Evolutionary conservation across 2,888 invertebrate genomes (phyloP), one percentile per base, ranked within the genome.

Genomic region (Conomelus anceps): DNA sequence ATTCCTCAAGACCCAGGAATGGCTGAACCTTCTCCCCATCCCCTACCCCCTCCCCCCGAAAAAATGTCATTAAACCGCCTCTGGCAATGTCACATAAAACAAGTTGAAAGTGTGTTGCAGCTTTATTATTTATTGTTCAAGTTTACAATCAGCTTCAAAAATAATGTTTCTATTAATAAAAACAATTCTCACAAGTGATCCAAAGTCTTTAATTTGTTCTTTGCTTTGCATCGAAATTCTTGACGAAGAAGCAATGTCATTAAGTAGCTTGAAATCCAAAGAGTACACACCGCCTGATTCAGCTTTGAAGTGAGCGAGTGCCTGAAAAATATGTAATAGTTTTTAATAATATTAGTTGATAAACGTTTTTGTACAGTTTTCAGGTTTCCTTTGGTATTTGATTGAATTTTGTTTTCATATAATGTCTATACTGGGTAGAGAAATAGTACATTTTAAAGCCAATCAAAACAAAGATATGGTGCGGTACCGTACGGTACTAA

Each of bases 201-300:
- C 22, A 22, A 63, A 41, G 34, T 41, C 63, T 88, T 88, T 88
- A 4, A 84, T 1, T 63, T 7, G 23, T 20, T 24, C 85, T 17
- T 20, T 24, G n/a, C 86, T 17, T 24, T 88, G 3, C 63, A 63
- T 20, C 3, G 63, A 63, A 1, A 63, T 1, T 63, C n/a, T 63
- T 6, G 63, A 63, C 1, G n/a, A 20, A 6, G 63, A 63, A 20
- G 63, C 4, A 22, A 1, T 29, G n/a, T 34, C 29, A 17, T 1
- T 4, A 22, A 88, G 7, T 63, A 63, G 13, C 20, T 84, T 87
- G 24, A 88, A 88, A 29, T 89, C 95, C 88, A 96, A 92, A 23
- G 94, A 93, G 92, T 95, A 95, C 89, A 96, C 94, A 20, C 94
- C 94, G 22, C 94, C 94, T 3, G 94, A 94, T 89, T 95, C 93